Evolutionary conservation across 2,888 invertebrate species (phyloP).

Genomic region (Platynereis dumerilii): DNA sequence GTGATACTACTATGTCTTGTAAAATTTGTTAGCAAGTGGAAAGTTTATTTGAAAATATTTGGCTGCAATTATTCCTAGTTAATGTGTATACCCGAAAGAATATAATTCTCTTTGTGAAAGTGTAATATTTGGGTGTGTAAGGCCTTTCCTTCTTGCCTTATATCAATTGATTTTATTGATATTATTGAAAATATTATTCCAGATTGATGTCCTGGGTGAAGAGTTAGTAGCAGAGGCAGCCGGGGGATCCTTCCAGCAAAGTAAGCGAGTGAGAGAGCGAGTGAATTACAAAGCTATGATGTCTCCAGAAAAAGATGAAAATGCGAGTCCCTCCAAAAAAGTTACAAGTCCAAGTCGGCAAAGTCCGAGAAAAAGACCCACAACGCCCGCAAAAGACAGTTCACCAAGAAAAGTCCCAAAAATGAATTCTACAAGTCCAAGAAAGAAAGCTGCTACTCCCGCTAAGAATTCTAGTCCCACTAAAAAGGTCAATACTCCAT

Average conservation of each 20-base stretch:
- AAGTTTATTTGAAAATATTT: too few species aligned
- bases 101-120: too few species aligned
- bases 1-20: too few species aligned
- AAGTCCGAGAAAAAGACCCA: neutral
- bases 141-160: too few species aligned
- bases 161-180: too few species aligned
- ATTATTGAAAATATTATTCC: too few species aligned
- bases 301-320: neutral
- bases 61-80: too few species aligned
- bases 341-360: neutral
- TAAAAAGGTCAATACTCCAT: neutral
- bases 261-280: too few species aligned
- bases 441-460: neutral
- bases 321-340: neutral
- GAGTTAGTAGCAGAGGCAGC: neutral
- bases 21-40: too few species aligned
- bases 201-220: neutral
- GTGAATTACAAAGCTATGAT: neutral
- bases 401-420: neutral
- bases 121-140: too few species aligned
- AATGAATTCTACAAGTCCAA: neutral
- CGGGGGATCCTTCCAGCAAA: neutral
- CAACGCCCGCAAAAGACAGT: neutral
- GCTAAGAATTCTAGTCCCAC: too few species aligned
- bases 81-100: too few species aligned